A percentile compares a stretch with the other conserved stretches of the same genome.
phyloP scores from a whole-genome alignment of 2,113 vertebrate genomes.

The Antennarius striatus region DNA sequence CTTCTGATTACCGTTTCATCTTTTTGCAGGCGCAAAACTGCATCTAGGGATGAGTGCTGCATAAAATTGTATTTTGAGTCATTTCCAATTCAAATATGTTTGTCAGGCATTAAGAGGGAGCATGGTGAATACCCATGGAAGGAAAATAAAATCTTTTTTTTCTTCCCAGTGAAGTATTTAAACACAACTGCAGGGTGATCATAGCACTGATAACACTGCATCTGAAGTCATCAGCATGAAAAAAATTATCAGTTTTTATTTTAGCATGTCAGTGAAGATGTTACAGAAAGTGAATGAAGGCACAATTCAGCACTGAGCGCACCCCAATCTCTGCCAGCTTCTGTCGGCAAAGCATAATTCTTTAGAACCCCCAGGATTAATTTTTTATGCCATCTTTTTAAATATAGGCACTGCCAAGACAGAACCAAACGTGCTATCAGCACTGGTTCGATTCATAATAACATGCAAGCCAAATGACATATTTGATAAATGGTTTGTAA shows the following conservation, averaged over 20 bases:
- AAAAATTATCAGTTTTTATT: background rate
- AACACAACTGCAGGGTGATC: conserved; percentile 18
- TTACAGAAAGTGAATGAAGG: conserved; percentile 45
- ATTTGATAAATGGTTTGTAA: conserved; percentile 39
- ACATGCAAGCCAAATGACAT: conserved; percentile 32
- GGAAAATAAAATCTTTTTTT: conserved; percentile 2
- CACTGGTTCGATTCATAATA: conserved; percentile 43
- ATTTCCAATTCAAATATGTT: conserved; percentile 54
- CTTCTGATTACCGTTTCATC: conserved; percentile 24
- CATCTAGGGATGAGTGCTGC: conserved; percentile 24
- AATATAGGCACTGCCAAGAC: conserved; percentile 60
- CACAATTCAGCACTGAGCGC: conserved; percentile 51
- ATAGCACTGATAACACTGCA: conserved; percentile 9
- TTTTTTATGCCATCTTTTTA: conserved; percentile 60
- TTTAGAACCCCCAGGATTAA: conserved; percentile 45
- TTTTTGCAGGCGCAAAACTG: conserved; percentile 7
- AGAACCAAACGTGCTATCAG: conserved; percentile 32
- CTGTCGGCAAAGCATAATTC: conserved; percentile 51
- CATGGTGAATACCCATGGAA: conserved; percentile 21
- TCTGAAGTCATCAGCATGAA: background rate
- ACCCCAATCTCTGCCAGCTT: conserved; percentile 55
- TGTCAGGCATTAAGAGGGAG: conserved; percentile 21
- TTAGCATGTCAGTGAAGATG: conserved; percentile 28
- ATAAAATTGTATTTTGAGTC: conserved; percentile 29
- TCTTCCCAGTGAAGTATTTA: background rate